Evolutionary conservation across 1,140 invertebrate species (phyloP).

Genomic region (Pogonomyrmex barbatus): DNA sequence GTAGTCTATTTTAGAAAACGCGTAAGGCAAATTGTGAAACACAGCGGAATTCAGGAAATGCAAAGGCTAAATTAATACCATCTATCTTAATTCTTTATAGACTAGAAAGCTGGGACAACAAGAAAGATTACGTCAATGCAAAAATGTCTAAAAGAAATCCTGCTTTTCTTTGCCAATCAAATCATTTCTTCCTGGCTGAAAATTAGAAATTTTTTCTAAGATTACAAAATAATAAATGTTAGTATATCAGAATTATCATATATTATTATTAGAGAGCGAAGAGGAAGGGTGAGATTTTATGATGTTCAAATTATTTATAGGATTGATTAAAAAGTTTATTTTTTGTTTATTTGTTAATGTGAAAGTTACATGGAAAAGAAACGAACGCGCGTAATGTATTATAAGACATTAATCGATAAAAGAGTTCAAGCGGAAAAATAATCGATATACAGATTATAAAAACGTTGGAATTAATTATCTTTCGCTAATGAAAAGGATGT

Average conservation of each 20-base stretch:
- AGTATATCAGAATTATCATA: no score
- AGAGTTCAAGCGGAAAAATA: neutral
- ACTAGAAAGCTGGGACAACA: neutral
- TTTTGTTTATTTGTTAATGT: slow-evolving; percentile 7
- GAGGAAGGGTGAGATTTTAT: neutral
- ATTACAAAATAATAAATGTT: neutral
- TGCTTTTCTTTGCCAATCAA: neutral
- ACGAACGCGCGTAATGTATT: neutral
- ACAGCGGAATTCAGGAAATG: neutral
- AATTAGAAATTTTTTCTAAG: neutral
- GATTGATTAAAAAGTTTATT: neutral
- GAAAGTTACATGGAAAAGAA: neutral
- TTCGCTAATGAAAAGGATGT: neutral
- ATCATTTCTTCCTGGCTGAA: neutral
- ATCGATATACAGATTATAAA: neutral
- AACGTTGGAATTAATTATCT: slow-evolving; percentile 20
- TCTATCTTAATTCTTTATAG: neutral
- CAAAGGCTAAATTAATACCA: neutral
- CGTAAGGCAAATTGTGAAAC: slow-evolving; percentile 29
- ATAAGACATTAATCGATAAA: slow-evolving; percentile 13
- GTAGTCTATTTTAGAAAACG: slow-evolving; percentile 33
- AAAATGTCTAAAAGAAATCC: neutral
- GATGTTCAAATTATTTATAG: neutral
- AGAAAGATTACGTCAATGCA: neutral
- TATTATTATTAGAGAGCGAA: no score